phyloP scores from a whole-genome alignment of 2,113 vertebrate species.

The Aplodontia rufa region DNA sequence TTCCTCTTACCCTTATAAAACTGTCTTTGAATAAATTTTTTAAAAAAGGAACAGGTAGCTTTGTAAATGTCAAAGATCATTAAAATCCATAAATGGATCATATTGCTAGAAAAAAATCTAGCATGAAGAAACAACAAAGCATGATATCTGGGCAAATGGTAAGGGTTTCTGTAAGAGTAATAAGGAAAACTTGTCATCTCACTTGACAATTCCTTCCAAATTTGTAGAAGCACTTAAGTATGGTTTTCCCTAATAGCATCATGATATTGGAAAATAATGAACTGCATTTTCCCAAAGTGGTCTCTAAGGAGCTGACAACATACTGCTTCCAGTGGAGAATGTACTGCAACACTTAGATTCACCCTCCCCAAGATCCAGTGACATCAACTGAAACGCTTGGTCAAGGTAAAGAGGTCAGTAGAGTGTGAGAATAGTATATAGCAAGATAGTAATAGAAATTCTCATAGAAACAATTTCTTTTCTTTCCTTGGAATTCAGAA shows the following conservation, averaged over 20 bases:
- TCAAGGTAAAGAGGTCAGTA: slow-evolving; percentile 45
- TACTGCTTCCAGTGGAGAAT: neutral
- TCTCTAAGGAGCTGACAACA: slow-evolving; percentile 33
- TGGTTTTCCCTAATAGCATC: slow-evolving; percentile 52
- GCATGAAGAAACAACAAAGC: slow-evolving; percentile 42
- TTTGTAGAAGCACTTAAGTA: slow-evolving; percentile 40
- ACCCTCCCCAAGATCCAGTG: neutral
- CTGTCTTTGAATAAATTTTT: slow-evolving; percentile 44
- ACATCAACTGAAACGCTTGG: slow-evolving; percentile 43
- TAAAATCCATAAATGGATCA: slow-evolving; percentile 59
- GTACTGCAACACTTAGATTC: neutral
- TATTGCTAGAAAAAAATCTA: slow-evolving; percentile 46
- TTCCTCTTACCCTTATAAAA: slow-evolving; percentile 38
- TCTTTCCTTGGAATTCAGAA: neutral
- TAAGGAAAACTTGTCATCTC: slow-evolving; percentile 24
- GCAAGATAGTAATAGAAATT: slow-evolving; percentile 19
- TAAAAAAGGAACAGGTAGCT: slow-evolving; percentile 40
- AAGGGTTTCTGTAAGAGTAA: slow-evolving; percentile 6
- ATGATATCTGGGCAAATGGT: neutral
- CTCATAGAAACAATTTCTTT: slow-evolving; percentile 34
- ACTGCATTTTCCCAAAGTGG: neutral
- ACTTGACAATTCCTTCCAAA: slow-evolving; percentile 48
- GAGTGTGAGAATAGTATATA: slow-evolving; percentile 28
- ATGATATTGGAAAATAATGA: slow-evolving; percentile 47
- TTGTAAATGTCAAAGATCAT: slow-evolving; percentile 38